Evolutionary conservation across 2,888 invertebrate genomes (phyloP).

Genomic region (Ectobius pallidus): DNA sequence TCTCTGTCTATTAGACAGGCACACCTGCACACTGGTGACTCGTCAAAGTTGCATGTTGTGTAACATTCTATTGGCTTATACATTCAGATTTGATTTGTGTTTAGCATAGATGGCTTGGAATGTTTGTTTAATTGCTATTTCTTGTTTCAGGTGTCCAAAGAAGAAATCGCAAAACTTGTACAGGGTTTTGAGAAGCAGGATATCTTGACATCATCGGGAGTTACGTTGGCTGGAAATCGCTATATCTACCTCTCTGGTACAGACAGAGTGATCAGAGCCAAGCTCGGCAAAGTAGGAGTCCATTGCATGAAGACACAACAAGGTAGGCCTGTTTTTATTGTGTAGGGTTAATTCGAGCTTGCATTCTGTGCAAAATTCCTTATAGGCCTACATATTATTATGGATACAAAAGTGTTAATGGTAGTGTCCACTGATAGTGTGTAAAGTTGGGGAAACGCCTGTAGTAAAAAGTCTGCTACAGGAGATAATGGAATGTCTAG

Average conservation of each 20-base stretch:
- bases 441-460: too few species aligned
- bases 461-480: too few species aligned
- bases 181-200: constrained; percentile 90
- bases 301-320: constrained; percentile 97
- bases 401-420: background rate
- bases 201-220: constrained; percentile 86
- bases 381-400: background rate
- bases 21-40: too few species aligned
- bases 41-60: too few species aligned
- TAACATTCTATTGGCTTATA: too few species aligned
- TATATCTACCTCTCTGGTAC: constrained; percentile 96
- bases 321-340: constrained; percentile 66
- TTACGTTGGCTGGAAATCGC: constrained; percentile 89
- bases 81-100: too few species aligned
- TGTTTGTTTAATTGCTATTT: too few species aligned
- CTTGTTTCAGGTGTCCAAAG: constrained; percentile 82
- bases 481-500: too few species aligned
- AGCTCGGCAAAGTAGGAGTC: constrained; percentile 90
- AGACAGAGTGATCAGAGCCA: constrained; percentile 92
- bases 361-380: background rate
- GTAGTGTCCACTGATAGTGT: too few species aligned
- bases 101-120: too few species aligned
- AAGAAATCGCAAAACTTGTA: constrained; percentile 87
- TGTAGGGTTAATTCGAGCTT: too few species aligned
- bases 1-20: too few species aligned